These are phyloP conservation scores for Carterocephalus palaemon DNA, from an alignment of 2,888 invertebrate species.

Conservation along the genomic window DNA sequence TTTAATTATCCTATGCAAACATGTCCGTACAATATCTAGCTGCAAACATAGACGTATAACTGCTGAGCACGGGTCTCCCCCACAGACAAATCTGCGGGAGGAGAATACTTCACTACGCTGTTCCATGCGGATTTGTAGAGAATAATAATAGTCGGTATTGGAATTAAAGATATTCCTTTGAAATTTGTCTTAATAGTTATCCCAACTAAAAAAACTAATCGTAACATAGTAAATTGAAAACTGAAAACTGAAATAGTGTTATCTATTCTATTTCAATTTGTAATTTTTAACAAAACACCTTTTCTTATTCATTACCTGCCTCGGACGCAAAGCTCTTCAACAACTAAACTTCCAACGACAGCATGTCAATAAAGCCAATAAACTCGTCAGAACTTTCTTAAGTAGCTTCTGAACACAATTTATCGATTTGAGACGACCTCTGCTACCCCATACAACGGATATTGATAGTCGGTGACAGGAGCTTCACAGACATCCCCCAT, in stretches of 20 bases:
- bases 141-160: too few relatives aligned
- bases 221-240: too few relatives aligned
- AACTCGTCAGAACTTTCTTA: slow-evolving; percentile 64
- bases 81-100: too few relatives aligned
- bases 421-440: slow-evolving; percentile 70
- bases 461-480: slow-evolving; percentile 74
- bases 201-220: too few relatives aligned
- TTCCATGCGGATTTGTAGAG: too few relatives aligned
- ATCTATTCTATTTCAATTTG: background rate
- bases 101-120: too few relatives aligned
- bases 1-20: too few relatives aligned
- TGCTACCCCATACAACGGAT: slow-evolving; percentile 70
- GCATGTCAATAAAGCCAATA: slow-evolving; percentile 69
- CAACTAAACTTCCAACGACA: slow-evolving; percentile 48
- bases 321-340: slow-evolving; percentile 28
- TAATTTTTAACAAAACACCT: background rate
- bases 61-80: too few relatives aligned
- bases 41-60: too few relatives aligned
- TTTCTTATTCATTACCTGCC: slow-evolving; percentile 30
- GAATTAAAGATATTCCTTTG: too few relatives aligned
- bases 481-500: slow-evolving; percentile 55
- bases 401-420: slow-evolving; percentile 66
- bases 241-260: background rate
- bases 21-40: too few relatives aligned
- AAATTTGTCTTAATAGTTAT: too few relatives aligned